These are phyloP conservation scores for Adelosebastes latens DNA, from an alignment of 2,797 vertebrate species.

Conservation along the genomic window DNA sequence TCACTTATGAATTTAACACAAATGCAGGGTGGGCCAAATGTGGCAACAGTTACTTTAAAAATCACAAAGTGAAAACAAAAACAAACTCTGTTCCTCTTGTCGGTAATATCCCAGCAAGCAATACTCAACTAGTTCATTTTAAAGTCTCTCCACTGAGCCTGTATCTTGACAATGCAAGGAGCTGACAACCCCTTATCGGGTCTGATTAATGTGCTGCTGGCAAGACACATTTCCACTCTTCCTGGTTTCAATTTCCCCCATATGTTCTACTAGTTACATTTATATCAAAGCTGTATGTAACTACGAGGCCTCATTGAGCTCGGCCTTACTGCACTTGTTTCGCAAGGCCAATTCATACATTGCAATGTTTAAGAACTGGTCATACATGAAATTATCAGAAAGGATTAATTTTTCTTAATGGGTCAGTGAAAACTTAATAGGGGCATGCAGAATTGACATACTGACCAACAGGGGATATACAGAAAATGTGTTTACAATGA, in stretches of 20 bases:
- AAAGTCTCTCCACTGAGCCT: not conserved
- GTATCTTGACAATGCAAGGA: constrained; percentile 6
- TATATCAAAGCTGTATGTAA: not conserved
- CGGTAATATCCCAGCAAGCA: not conserved
- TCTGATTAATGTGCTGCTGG: constrained; percentile 12
- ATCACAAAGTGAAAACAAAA: constrained; percentile 7
- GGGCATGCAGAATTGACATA: not conserved
- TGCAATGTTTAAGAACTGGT: not conserved
- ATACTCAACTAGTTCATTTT: constrained; percentile 1
- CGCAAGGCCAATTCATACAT: not conserved
- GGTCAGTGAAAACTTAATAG: not conserved
- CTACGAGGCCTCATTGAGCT: not conserved
- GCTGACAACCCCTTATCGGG: constrained; percentile 18
- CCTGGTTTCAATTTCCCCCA: not conserved
- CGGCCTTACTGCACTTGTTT: not conserved
- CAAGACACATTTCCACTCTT: not conserved
- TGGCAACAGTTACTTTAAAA: not conserved
- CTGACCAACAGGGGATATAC: not conserved
- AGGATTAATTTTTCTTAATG: not conserved
- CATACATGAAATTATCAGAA: not conserved
- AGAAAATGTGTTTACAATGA: not conserved
- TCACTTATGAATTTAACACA: not conserved
- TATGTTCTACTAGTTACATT: not conserved
- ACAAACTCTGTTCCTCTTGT: not conserved
- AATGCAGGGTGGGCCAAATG: not conserved